phyloP scores from a whole-genome alignment of 2,888 invertebrate species.

The Rhagophthalmus giganteus region DNA sequence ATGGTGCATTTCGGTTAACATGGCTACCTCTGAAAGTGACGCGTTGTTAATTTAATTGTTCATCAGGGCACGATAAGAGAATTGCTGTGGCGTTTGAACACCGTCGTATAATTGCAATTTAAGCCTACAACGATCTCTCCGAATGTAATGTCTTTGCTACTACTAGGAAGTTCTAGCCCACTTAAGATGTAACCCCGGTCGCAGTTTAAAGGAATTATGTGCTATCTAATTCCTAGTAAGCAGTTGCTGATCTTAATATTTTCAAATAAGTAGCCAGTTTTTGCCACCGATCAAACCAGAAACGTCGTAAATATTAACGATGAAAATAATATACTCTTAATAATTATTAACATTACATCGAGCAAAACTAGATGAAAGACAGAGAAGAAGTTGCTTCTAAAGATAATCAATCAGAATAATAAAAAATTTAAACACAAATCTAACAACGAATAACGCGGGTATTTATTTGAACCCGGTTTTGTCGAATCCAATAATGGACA shows the following conservation, averaged over 20 bases:
- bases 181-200: not conserved
- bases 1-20: constrained; percentile 1
- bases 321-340: not conserved
- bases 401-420: too few species aligned
- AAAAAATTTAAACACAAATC: too few species aligned
- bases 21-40: constrained; percentile 13
- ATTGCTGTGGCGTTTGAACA: constrained; percentile 7
- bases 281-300: too few species aligned
- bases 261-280: too few species aligned
- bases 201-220: not conserved
- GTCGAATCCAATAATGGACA: too few species aligned
- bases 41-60: constrained; percentile 18
- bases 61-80: constrained; percentile 3
- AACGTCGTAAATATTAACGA: not conserved
- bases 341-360: not conserved
- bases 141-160: constrained; percentile 3
- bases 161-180: constrained; percentile 1
- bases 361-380: too few species aligned
- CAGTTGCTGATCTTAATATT: too few species aligned
- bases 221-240: too few species aligned
- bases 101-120: constrained; percentile 5
- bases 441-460: too few species aligned
- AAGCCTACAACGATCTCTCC: constrained; percentile 10
- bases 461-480: too few species aligned
- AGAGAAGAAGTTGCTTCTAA: too few species aligned